These are phyloP conservation scores for Alethe diademata DNA, from an alignment of 2,113 vertebrate species.

Conservation along the genomic window DNA sequence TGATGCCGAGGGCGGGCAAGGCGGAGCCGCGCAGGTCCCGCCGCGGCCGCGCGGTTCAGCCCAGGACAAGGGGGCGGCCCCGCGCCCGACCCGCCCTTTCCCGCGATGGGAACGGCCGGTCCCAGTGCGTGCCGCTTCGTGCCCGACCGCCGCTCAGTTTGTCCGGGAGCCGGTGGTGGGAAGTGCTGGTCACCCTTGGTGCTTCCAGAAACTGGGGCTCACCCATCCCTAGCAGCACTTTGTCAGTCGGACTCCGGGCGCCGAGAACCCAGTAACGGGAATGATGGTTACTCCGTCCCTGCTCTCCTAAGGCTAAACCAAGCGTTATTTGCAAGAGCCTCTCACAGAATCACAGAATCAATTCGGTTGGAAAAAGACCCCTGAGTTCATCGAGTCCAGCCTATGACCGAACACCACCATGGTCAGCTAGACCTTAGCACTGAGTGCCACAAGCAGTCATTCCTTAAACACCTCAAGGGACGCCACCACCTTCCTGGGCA, in stretches of 20 bases:
- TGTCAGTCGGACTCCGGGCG: neutral
- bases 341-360: neutral
- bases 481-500: neutral
- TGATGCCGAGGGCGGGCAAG: neutral
- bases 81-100: neutral
- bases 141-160: neutral
- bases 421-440: too few relatives aligned
- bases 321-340: neutral
- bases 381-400: neutral
- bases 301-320: neutral
- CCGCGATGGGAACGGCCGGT: neutral
- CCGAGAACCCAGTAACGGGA: fast-evolving
- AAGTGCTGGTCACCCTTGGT: too few relatives aligned
- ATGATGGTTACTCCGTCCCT: fast-evolving
- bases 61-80: neutral
- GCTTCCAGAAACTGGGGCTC: fast-evolving
- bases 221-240: neutral
- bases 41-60: neutral
- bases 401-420: neutral
- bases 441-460: neutral
- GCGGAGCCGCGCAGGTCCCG: neutral
- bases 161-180: too few relatives aligned
- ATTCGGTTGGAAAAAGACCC: neutral
- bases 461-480: neutral
- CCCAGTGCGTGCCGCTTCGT: fast-evolving